Evolutionary conservation across 2,797 vertebrate species (phyloP), one percentile per base, ranked within the genome.

Genomic region (Telmatherina bonti): DNA sequence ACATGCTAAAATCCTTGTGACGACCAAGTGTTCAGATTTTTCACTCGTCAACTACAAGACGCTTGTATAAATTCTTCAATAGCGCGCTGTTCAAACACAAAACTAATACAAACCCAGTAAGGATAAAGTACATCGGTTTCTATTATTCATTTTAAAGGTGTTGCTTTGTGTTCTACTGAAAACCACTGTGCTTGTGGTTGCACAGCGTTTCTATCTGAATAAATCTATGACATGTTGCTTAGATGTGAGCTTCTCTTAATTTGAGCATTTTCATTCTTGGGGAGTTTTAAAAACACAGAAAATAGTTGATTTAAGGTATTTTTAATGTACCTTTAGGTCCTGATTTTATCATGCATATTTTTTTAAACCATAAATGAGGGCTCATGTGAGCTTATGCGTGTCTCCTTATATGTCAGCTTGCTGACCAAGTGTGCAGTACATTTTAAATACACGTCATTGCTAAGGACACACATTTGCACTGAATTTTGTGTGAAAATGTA

Each of bases 311-410:
- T 45, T n/a, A 47, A 22, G n/a, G n/a, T n/a, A n/a, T n/a, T n/a
- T n/a, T n/a, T n/a, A n/a, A n/a, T n/a, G n/a, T n/a, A n/a, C n/a
- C n/a, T n/a, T n/a, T 31, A 18, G 69, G 70, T 35, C 29, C 52
- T 10, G 53, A 58, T 61, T 76, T 77, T 56, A 53, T 61, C 49
- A 8, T 61, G 51, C 38, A 26, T 16, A 29, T 7, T 16, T 7
- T 18, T 54, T 30, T 30, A 3, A 7, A 54, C 13, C 59, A 30
- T n/a, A 71, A 63, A 57, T n/a, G 33, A 67, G 43, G n/a, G 52
- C 69, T 75, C 27, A 54, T 52, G 70, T 80, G 82, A 83, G 64
- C 36, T 24, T 31, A 54, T 54, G 31, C 13, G 53, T 62, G 27
- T 72, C 70, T 60, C 24, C 22, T 1, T 30, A 62, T 78, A 80